Base-by-base conservation (phyloP, 1,140 invertebrate genomes). In the Aphelenchoides fujianensis region DNA sequence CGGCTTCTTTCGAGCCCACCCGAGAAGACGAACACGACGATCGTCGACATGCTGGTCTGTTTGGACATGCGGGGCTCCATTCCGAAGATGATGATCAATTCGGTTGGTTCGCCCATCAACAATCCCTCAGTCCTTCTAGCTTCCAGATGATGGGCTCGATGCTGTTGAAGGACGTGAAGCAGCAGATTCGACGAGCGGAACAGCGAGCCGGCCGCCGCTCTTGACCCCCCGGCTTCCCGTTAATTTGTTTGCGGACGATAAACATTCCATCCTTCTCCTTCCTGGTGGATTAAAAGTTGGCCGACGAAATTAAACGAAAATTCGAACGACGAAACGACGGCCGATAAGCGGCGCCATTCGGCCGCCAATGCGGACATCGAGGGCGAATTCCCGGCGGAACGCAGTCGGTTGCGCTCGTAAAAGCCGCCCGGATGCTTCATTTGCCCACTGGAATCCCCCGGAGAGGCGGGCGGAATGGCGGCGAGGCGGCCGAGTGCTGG, bases 11-110 rank as follows among this genome's bases (percentile, higher is more conserved):
- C n/a, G 61, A 2, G 12, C 1, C 1, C 16, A 69, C 64, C 67
- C 64, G 1, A 68, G 66, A 30, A 68, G 12, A 19, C 16, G 1
- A 30, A 68, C 16, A 69, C 12, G 12, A 70, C 57, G 23, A 32
- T 69, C 3, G 61, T 69, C 16, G 68, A 69, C 12, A n/a, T 69
- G 0, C 16, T 69, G 12, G 19, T 31, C 34, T 68, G 57, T 23
- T 23, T 69, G 16, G 67, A 69, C 34, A n/a, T 68, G 2, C 61
- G 34, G n/a, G 67, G 61, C 27, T 31, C 27, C 12, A 5, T 71
- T 71, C 68, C 68, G 12, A 71, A 69, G 71, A 68, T n/a, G n/a
- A 9, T 69, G n/a, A 69, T 69, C 32, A 68, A 69, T 1, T 30
- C 16, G 62, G 64, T 69, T n/a, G 31, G 53, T 67, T 59, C 27